Evolutionary conservation across 2,113 vertebrate genomes (phyloP), one percentile per base, ranked within the genome.

Genomic region (Catagonus wagneri): DNA sequence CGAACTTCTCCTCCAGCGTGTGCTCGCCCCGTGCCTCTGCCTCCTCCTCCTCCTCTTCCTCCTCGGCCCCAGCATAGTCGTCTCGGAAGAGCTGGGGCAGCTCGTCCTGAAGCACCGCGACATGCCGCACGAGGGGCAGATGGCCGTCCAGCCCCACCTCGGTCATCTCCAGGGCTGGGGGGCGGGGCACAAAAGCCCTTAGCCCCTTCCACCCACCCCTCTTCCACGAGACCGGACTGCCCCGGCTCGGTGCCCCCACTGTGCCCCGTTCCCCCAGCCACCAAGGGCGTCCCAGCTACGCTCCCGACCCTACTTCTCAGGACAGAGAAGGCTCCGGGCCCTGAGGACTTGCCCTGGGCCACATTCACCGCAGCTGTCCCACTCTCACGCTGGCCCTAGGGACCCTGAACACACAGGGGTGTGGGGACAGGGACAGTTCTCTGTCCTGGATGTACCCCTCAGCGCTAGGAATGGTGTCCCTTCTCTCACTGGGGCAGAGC

Each of bases 1-100:
- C 99, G 0, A 99, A 99, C 93, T 99, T 99, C 97, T 99, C 99
- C 0, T 98, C 96, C 65, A 99, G 95, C 0, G 98, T 99, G 97
- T 99, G 99, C 86, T 99, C 99, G 0, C 99, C 99, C 8, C 99
- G 98, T 9, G 99, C 98, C 96, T 99, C 99, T 2, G 98, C 97
- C 68, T 98, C 98, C 1, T 99, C 99, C 66, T 99, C 99, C 0
- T 99, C 85, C 36, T 98, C 99, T 0, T 99, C 99, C 74, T 99
- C 99, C 2, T 99, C 99, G 1, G 99, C 98, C 1, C 99, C 96
- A 0, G 7, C 98, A 0, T 98, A 99, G 61, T 99, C 99, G 0
- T 99, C 98, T 0, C 68, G 99, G 81, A 99, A 97, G 60, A 98
- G 97, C 85, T 98, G 99, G 54, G 97, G 98, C 80, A 99, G 98